A percentile compares a stretch with the other conserved stretches of the same genome.
Conservation (phyloP, 2,113 vertebrate genomes). For the Diphyllodes magnificus region DNA sequence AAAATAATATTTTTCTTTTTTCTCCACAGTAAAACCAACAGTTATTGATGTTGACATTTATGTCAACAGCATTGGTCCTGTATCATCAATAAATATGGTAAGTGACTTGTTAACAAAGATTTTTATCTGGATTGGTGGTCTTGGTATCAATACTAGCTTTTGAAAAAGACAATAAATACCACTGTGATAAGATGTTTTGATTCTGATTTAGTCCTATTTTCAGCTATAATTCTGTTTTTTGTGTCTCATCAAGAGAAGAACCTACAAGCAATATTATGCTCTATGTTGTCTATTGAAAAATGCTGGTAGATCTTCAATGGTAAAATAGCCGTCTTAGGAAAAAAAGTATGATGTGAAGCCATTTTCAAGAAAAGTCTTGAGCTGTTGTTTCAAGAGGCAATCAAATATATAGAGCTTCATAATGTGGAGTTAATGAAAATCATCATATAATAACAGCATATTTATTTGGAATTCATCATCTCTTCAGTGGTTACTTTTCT, state of each 20-base stretch:
- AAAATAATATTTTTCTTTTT: constrained; percentile 13
- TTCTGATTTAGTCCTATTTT: not conserved
- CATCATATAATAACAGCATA: not conserved
- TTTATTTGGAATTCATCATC: not conserved
- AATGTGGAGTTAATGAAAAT: not conserved
- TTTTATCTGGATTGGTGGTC: constrained; percentile 7
- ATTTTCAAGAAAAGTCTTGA: not conserved
- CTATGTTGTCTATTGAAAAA: not conserved
- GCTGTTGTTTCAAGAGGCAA: not conserved
- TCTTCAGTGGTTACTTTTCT: not conserved
- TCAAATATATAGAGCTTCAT: not conserved
- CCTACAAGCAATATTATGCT: not conserved
- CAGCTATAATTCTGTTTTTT: not conserved
- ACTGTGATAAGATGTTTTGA: not conserved
- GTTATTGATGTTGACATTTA: constrained; percentile 93
- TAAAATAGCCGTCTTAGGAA: not conserved
- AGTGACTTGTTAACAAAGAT: constrained; percentile 62
- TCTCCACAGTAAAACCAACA: constrained; percentile 86
- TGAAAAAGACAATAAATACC: not conserved
- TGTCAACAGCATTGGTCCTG: constrained; percentile 95
- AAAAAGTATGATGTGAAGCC: not conserved
- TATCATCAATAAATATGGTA: constrained; percentile 98
- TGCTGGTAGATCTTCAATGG: not conserved
- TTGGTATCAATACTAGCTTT: not conserved
- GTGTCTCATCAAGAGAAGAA: not conserved